These are phyloP conservation scores for Tauraco hartlaubi DNA, from an alignment of 2,797 vertebrate species.

Conservation along the genomic window DNA sequence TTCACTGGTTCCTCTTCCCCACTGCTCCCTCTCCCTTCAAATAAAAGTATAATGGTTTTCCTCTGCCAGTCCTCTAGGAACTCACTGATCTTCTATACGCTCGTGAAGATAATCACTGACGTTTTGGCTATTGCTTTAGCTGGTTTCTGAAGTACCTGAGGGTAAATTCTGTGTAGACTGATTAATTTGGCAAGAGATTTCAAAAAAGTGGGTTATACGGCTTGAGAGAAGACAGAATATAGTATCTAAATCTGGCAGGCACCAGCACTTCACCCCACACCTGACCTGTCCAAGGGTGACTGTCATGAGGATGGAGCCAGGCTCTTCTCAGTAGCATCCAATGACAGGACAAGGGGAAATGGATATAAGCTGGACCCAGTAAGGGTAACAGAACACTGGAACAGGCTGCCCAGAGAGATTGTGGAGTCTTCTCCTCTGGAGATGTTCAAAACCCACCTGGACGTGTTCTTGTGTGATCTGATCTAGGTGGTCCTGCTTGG, in stretches of 20 bases:
- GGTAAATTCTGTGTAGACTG: neutral
- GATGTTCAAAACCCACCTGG: too few species aligned
- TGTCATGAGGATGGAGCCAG: too few species aligned
- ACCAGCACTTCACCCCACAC: neutral
- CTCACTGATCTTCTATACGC: neutral
- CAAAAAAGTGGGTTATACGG: neutral
- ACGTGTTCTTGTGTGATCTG: too few species aligned
- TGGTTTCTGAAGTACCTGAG: conserved; percentile 10
- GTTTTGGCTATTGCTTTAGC: conserved; percentile 17
- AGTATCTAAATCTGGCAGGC: neutral
- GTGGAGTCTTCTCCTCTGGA: too few species aligned
- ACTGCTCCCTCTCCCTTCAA: neutral
- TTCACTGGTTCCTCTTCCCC: neutral
- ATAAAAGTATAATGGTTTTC: neutral
- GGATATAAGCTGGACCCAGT: too few species aligned
- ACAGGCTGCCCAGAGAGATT: too few species aligned
- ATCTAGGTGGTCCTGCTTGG: too few species aligned
- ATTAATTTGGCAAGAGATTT: conserved; percentile 28
- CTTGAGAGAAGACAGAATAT: conserved; percentile 12
- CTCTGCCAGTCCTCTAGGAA: neutral
- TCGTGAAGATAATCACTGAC: neutral
- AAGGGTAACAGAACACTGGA: too few species aligned
- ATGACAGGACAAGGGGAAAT: too few species aligned
- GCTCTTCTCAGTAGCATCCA: too few species aligned
- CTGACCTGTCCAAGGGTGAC: neutral